Evolutionary conservation across 2,888 invertebrate genomes (phyloP).

Genomic region (Petrolisthes cinctipes): DNA sequence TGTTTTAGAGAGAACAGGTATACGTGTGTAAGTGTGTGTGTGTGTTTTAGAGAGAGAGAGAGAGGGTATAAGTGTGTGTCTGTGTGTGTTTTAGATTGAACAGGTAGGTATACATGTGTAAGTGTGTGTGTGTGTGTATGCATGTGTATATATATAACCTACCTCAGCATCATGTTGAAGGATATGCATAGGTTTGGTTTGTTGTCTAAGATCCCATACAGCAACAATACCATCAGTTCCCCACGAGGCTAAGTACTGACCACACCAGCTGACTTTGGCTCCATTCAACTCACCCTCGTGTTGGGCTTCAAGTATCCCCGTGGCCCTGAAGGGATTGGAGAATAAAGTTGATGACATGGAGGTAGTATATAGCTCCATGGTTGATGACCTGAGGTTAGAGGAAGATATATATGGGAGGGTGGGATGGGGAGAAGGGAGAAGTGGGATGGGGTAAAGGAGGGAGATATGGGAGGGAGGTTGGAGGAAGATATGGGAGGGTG

Average conservation of each 20-base stretch:
- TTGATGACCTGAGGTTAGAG: not conserved
- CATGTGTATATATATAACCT: not conserved
- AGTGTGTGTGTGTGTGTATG: slow-evolving; percentile 9
- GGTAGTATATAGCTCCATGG: not conserved
- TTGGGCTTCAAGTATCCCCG: slow-evolving; percentile 74
- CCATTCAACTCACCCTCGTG: slow-evolving; percentile 80
- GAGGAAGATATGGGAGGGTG: not conserved
- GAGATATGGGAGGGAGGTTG: not conserved
- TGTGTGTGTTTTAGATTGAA: not conserved
- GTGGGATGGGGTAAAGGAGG: not conserved
- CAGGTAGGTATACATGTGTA: not conserved
- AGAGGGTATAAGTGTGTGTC: not conserved
- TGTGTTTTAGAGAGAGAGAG: not conserved
- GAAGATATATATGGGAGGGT: not conserved
- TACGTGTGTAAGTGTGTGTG: not conserved
- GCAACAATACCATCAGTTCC: slow-evolving; percentile 80
- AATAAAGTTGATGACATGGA: not conserved
- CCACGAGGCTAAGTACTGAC: slow-evolving; percentile 78
- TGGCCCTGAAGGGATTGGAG: slow-evolving; percentile 71
- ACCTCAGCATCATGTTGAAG: slow-evolving; percentile 78
- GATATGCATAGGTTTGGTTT: slow-evolving; percentile 75
- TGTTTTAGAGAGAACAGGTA: not conserved
- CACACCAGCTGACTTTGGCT: slow-evolving; percentile 79
- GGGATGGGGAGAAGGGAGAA: not conserved
- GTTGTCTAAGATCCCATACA: slow-evolving; percentile 78